Percentiles rank a stretch among this genome's conserved stretches.
These are phyloP conservation scores for Andrena dorsata DNA, from an alignment of 2,888 invertebrate genomes.

Conservation along the genomic window DNA sequence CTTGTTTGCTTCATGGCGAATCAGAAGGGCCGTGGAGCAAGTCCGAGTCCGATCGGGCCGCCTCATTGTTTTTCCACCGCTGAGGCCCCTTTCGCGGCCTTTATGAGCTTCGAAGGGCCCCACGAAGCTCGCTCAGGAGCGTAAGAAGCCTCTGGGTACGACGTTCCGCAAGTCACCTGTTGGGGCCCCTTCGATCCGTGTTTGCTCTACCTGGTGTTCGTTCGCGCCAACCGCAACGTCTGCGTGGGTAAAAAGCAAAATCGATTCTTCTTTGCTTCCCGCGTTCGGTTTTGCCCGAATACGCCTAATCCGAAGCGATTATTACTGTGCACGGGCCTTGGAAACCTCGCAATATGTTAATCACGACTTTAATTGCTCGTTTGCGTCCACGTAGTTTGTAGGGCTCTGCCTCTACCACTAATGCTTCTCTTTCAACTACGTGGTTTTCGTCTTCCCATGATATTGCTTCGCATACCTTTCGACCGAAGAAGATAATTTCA, in stretches of 20 bases:
- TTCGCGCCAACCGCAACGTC: constrained; percentile 51
- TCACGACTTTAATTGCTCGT: neutral
- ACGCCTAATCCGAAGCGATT: constrained; percentile 41
- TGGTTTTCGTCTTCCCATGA: too few species aligned
- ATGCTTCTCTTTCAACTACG: too few species aligned
- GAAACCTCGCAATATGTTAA: constrained; percentile 21
- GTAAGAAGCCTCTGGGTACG: constrained; percentile 67
- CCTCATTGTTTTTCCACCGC: constrained; percentile 78
- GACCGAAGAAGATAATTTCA: too few species aligned
- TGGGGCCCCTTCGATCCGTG: constrained; percentile 63
- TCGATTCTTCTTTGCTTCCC: constrained; percentile 80
- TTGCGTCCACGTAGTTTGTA: neutral
- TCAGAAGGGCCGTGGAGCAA: constrained; percentile 75
- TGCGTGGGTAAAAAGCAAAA: constrained; percentile 79
- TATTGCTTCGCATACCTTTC: too few species aligned
- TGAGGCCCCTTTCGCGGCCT: constrained; percentile 68
- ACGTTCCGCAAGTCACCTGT: constrained; percentile 80
- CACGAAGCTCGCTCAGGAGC: constrained; percentile 66
- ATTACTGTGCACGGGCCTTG: neutral
- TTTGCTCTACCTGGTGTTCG: constrained; percentile 76
- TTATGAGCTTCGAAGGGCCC: constrained; percentile 68
- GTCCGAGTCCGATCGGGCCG: constrained; percentile 73
- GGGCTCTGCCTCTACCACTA: neutral
- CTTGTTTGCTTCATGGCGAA: constrained; percentile 79
- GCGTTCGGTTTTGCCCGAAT: constrained; percentile 45